Base-by-base conservation (phyloP, 2,797 vertebrate genomes). In the Sebastes iracundus region DNA sequence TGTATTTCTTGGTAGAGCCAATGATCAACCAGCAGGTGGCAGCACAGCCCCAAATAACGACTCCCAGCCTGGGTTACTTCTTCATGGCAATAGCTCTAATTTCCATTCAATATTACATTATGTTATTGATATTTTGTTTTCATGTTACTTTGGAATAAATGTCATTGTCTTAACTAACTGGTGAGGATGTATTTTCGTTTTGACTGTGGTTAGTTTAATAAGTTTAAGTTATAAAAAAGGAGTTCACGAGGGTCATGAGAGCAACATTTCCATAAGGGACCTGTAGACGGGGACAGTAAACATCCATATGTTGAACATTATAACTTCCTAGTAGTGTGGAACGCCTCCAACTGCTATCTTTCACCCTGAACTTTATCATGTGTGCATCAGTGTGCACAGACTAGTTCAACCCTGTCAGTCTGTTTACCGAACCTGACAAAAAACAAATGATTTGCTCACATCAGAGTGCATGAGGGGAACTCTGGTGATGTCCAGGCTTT, bases 1-100 rank as follows among this genome's bases (percentile, higher is more conserved):
- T 18, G 16, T 46, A 46, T 52, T 71, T 79, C 20, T 7, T 8
- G 1, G 61, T 35, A 53, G 75, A 11, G 30, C 5, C 30, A 3
- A 14, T 23, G 14, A 4, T 52, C 62, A n/a, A 86, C 89, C 91
- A 90, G 58, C 46, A 80, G 92, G 78, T 84, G 91, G 88, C 85
- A 89, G 89, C 66, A 88, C 82, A 52, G 13, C 59, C n/a, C 52
- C 52, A 79, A 58, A 32, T 49, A 67, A 84, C 64, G 13, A 73
- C 59, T 65, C 4, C 6, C 35, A 64, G 2, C 2, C 4, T 9
- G 2, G 5, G 5, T 18, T n/a, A 13, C 6, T 13, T 38, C 35
- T 25, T 68, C 3, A n/a, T 46, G 30, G 18, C 10, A 49, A 35
- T 7, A 46, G 52, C 9, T 68, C 4, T 20, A 0, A 55, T 59